Evolutionary conservation across 2,797 vertebrate genomes (phyloP).

Genomic region (Gallirallus australis): DNA sequence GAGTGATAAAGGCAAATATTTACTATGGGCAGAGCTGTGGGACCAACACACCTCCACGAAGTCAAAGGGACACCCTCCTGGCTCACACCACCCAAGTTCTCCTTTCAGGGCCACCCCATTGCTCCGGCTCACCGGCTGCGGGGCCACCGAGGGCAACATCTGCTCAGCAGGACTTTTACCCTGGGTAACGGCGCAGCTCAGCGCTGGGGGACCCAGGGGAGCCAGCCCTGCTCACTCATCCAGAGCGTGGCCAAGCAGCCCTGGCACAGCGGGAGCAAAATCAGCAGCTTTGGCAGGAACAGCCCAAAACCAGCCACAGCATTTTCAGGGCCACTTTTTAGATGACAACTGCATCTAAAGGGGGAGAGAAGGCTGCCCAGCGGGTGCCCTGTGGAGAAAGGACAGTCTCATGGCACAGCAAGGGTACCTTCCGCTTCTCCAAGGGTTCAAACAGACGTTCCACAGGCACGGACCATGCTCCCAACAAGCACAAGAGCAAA

Average conservation of each 20-base stretch:
- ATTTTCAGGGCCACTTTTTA: background rate
- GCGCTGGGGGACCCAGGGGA: fast-evolving
- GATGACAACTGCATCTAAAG: background rate
- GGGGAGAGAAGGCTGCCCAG: background rate
- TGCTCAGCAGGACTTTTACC: background rate
- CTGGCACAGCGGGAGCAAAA: background rate
- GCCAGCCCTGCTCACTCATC: background rate
- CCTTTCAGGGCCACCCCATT: background rate
- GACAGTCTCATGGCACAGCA: background rate
- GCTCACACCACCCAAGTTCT: background rate
- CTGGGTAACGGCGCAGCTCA: fast-evolving
- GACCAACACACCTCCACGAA: background rate
- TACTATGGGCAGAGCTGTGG: background rate
- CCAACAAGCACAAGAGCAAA: background rate
- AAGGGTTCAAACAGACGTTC: background rate
- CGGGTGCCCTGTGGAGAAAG: background rate
- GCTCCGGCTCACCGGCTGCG: background rate
- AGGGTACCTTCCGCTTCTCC: background rate
- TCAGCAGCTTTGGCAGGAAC: background rate
- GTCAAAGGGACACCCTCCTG: background rate
- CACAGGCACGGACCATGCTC: background rate
- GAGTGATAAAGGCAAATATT: conserved; percentile 17
- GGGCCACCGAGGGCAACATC: background rate
- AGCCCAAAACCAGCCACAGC: background rate
- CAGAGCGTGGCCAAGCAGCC: background rate